Percentiles rank a stretch among this genome's conserved stretches.
Conservation (phyloP, 1,140 invertebrate genomes). For the Melipona quadrifasciata region DNA sequence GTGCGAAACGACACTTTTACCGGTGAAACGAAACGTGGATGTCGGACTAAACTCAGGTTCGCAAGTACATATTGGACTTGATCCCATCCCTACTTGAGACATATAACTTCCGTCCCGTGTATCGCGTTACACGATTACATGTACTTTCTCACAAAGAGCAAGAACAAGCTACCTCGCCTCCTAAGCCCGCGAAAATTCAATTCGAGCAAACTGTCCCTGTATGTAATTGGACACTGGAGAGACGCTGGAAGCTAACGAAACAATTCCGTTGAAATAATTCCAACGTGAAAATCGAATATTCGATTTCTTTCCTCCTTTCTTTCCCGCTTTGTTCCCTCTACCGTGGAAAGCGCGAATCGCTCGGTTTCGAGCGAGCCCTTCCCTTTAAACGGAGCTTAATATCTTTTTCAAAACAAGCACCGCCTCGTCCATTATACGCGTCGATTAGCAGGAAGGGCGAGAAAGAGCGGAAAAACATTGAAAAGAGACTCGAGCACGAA, state of each 20-base stretch:
- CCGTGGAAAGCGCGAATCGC: background rate
- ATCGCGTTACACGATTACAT: background rate
- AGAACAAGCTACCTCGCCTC: background rate
- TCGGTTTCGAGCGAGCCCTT: background rate
- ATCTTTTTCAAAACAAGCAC: background rate
- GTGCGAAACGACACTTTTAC: too few species aligned
- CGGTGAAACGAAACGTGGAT: too few species aligned
- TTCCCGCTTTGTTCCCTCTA: background rate
- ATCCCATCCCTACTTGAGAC: too few species aligned
- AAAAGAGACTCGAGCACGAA: background rate
- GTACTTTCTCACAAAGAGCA: background rate
- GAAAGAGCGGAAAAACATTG: too few species aligned
- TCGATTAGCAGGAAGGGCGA: background rate
- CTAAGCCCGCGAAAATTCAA: constrained; percentile 1
- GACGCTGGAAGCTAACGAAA: background rate
- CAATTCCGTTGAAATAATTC: background rate
- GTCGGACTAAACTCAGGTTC: too few species aligned
- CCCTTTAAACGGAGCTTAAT: background rate
- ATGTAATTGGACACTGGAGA: background rate
- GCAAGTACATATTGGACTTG: too few species aligned
- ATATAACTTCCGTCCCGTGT: background rate
- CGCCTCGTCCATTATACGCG: background rate
- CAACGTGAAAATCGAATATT: background rate
- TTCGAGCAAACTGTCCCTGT: background rate
- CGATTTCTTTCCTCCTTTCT: background rate